Evolutionary conservation across 2,113 vertebrate species (phyloP).

Genomic region (Nestor notabilis): DNA sequence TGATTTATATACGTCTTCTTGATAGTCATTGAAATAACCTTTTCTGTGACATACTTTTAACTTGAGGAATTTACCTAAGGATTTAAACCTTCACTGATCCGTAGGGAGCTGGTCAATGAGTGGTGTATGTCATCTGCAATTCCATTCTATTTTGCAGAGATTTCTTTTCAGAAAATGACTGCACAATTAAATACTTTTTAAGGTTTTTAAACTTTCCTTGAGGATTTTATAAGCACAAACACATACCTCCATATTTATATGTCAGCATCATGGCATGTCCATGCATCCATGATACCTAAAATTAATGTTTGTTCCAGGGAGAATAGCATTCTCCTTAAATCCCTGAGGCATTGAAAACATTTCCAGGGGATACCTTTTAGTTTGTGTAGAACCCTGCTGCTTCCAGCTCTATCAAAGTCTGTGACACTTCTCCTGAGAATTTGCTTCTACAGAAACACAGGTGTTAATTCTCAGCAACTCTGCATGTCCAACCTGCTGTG

Average conservation of each 20-base stretch:
- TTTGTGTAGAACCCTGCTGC: slow-evolving; percentile 5
- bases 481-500: slow-evolving; percentile 30
- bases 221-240: not conserved
- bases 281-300: not conserved
- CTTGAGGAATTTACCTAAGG: not conserved
- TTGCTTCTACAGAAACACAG: slow-evolving; percentile 5
- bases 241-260: not conserved
- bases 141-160: not conserved
- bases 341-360: not conserved
- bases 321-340: not conserved
- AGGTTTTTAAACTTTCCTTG: not conserved
- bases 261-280: not conserved
- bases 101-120: not conserved
- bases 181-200: not conserved
- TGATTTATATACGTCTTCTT: not conserved
- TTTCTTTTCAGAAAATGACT: not conserved
- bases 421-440: slow-evolving; percentile 30
- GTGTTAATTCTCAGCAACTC: slow-evolving; percentile 42
- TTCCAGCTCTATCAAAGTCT: slow-evolving; percentile 13
- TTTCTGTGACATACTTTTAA: not conserved
- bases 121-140: not conserved
- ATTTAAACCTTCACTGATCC: not conserved
- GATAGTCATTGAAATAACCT: not conserved
- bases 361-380: not conserved
- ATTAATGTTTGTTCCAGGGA: not conserved